Percentiles rank a stretch among this genome's conserved stretches.
phyloP scores from a whole-genome alignment of 1,140 invertebrate species.

The Lerema accius region DNA sequence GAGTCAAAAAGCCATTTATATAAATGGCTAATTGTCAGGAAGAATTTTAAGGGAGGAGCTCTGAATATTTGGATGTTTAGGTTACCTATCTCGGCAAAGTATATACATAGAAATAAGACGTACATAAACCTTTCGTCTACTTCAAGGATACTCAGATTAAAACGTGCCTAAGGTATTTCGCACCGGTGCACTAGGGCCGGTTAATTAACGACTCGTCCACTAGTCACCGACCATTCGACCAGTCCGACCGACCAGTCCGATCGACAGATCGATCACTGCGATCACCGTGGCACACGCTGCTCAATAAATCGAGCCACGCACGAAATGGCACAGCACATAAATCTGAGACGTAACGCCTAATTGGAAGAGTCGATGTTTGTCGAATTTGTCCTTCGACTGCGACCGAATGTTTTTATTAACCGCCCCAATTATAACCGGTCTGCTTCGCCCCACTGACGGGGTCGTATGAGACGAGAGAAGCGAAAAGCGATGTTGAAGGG shows the following conservation, averaged over 20 bases:
- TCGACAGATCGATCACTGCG: slow-evolving; percentile 19
- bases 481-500: no score
- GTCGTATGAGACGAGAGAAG: not conserved
- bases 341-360: slow-evolving; percentile 37
- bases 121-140: not conserved
- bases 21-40: no score
- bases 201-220: slow-evolving; percentile 1
- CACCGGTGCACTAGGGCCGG: not conserved
- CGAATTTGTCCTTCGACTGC: slow-evolving; percentile 38
- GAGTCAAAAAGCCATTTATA: no score
- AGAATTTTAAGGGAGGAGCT: no score
- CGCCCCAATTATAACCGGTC: slow-evolving; percentile 34
- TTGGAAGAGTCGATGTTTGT: slow-evolving; percentile 40
- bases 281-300: slow-evolving; percentile 12
- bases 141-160: not conserved
- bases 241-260: not conserved
- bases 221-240: not conserved
- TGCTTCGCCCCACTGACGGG: slow-evolving; percentile 16
- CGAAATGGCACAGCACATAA: slow-evolving; percentile 27
- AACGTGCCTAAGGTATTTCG: not conserved
- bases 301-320: slow-evolving; percentile 36
- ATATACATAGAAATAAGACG: no score
- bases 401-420: slow-evolving; percentile 36
- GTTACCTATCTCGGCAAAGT: no score
- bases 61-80: no score